Evolutionary conservation across 1,140 invertebrate genomes (phyloP), one percentile per base, ranked within the genome.

Genomic region (Pachyrhynchus sulphureomaculatus): DNA sequence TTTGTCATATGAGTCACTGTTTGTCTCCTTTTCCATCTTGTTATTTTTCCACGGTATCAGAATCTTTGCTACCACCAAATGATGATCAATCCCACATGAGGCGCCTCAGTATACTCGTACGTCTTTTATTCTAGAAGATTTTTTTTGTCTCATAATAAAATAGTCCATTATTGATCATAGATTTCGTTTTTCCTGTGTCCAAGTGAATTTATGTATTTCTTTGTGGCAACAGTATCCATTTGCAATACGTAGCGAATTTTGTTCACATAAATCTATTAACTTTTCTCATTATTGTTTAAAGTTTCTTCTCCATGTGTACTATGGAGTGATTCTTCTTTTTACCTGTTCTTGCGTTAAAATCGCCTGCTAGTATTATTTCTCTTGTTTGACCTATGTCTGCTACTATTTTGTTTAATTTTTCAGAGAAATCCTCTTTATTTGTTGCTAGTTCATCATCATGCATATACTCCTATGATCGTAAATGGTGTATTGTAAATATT

Each of bases 221-320:
- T 39, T 41, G 41, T 64, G 62, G 4, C 24, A 39, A 12, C 17
- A 60, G 42, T 47, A 64, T 20, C 36, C 45, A 21, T 64, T 64
- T 12, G 39, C 9, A 20, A 58, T 58, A 44, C 26, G 48, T 52
- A 64, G 24, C 4, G 17, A 1, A 12, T 58, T 18, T 32, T 52
- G 45, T 44, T 58, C 47, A 29, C 55, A 64, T 20, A 64, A 20
- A 29, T 45, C n/a, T 39, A 64, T 59, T 15, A 42, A n/a, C n/a
- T n/a, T n/a, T n/a, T n/a, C n/a, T n/a, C n/a, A 34, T 59, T 53
- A 4, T 64, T 49, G 20, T 64, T 64, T 2, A 42, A 21, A 37
- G 23, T 23, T n/a, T 59, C 15, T 23, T 60, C 62, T 37, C 55
- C 41, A 21, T 42, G 23, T 32, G 56, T 10, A 64, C 36, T 24